These are phyloP conservation scores for Vesta saturnalis DNA, from an alignment of 2,888 invertebrate species.

Conservation along the genomic window DNA sequence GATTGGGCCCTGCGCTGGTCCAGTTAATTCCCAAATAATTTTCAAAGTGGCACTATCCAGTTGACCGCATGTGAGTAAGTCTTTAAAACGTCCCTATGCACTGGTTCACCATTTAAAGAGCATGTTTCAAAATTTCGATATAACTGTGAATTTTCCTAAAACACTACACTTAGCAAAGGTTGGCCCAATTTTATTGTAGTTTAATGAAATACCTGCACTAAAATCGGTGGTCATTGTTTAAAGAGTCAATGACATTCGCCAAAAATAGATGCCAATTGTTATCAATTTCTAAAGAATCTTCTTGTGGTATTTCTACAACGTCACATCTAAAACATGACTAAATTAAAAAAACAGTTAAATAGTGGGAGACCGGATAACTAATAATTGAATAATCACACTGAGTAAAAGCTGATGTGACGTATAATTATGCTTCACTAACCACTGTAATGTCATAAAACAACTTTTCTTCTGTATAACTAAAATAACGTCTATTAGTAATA, in stretches of 20 bases:
- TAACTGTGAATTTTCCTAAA: slow-evolving; percentile 64
- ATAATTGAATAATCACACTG: slow-evolving; percentile 49
- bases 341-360: slow-evolving; percentile 34
- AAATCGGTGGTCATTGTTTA: slow-evolving; percentile 63
- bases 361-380: slow-evolving; percentile 47
- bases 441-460: slow-evolving; percentile 7
- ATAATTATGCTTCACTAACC: slow-evolving; percentile 31
- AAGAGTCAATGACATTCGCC: slow-evolving; percentile 63
- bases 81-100: slow-evolving; percentile 66
- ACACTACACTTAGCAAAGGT: too few species aligned
- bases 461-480: background rate
- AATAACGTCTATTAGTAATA: background rate
- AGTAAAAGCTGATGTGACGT: slow-evolving; percentile 37
- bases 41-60: slow-evolving; percentile 63
- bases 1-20: slow-evolving; percentile 63
- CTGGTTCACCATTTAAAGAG: slow-evolving; percentile 65
- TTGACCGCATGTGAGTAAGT: slow-evolving; percentile 65
- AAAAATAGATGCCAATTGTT: slow-evolving; percentile 68
- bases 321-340: slow-evolving; percentile 68
- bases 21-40: slow-evolving; percentile 67
- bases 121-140: slow-evolving; percentile 67
- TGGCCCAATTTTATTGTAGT: too few species aligned
- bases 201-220: slow-evolving; percentile 58
- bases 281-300: slow-evolving; percentile 79
- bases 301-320: slow-evolving; percentile 70